These are phyloP conservation scores for Brachymystax lenok DNA, from an alignment of 2,797 vertebrate genomes.

Conservation along the genomic window DNA sequence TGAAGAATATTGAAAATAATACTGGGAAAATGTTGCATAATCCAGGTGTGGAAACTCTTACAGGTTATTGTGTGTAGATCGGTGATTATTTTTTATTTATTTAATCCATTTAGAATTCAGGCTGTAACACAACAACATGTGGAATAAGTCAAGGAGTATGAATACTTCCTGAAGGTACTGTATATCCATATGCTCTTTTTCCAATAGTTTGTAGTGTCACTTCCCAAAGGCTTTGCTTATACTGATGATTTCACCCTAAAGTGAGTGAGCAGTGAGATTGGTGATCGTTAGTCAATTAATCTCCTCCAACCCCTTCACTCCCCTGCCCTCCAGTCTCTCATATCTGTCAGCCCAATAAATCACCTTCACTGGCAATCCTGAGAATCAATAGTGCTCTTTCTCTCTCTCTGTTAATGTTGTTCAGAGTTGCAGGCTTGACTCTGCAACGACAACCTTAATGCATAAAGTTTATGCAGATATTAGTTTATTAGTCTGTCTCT, in stretches of 20 bases:
- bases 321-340: background rate
- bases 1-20: too few relatives aligned
- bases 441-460: background rate
- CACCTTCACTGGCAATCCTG: background rate
- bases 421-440: conserved; percentile 16
- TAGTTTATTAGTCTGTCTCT: background rate
- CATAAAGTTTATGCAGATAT: background rate
- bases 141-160: too few relatives aligned
- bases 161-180: too few relatives aligned
- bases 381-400: conserved; percentile 38
- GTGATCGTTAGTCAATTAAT: background rate
- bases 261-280: background rate
- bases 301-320: background rate
- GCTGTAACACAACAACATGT: too few relatives aligned
- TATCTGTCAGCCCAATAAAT: conserved; percentile 9
- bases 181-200: too few relatives aligned
- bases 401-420: conserved; percentile 18
- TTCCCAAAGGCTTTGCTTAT: background rate
- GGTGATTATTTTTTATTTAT: too few relatives aligned
- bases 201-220: background rate
- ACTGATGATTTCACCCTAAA: conserved; percentile 10
- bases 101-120: too few relatives aligned
- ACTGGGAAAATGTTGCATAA: too few relatives aligned
- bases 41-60: too few relatives aligned
- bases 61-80: too few relatives aligned